Conservation (phyloP, 2,113 vertebrate species). For the Onychostoma macrolepis region DNA sequence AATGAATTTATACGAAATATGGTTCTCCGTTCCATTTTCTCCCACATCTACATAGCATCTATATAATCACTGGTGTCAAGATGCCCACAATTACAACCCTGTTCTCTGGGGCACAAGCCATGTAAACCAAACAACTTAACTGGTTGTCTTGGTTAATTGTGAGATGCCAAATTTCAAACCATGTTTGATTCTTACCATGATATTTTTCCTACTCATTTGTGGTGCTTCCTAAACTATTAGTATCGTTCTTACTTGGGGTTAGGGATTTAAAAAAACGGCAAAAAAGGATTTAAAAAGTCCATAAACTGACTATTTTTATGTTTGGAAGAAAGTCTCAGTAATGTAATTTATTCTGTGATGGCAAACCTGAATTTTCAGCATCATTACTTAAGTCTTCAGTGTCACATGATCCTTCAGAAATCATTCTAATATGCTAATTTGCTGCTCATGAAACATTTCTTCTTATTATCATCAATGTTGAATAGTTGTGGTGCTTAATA, state of each 20-base stretch:
- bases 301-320: background rate
- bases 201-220: slow-evolving; percentile 1
- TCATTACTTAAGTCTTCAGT: background rate
- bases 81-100: background rate
- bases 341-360: too few species aligned
- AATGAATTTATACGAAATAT: background rate
- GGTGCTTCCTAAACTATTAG: background rate
- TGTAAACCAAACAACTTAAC: background rate
- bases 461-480: too few species aligned
- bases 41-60: background rate
- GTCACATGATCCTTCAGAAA: background rate
- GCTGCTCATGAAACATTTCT: too few species aligned
- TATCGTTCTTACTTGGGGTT: background rate
- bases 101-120: background rate
- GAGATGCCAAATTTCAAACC: background rate
- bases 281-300: background rate
- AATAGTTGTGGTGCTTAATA: too few species aligned
- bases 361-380: background rate
- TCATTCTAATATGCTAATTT: background rate
- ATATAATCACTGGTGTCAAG: background rate
- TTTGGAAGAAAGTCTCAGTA: background rate
- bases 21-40: background rate
- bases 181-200: background rate
- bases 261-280: background rate
- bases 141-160: background rate